A percentile compares a stretch with the other conserved stretches of the same genome.
Conservation (phyloP, 2,113 vertebrate species). For the Oreochromis spilurus region DNA sequence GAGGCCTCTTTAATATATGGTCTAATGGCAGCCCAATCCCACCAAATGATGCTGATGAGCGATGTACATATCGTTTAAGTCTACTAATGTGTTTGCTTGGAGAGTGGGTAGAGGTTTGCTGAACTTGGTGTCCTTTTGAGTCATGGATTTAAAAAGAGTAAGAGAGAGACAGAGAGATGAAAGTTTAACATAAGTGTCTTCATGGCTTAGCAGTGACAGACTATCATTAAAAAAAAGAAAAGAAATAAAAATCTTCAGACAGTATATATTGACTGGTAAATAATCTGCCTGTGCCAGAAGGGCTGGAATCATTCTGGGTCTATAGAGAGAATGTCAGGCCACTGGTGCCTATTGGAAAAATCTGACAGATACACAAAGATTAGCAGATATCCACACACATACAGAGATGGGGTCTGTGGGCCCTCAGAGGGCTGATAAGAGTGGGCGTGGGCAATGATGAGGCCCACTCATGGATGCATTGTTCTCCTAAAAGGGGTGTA, state of each 20-base stretch:
- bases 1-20: conserved; percentile 70
- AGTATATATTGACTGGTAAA: conserved; percentile 62
- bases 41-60: conserved; percentile 62
- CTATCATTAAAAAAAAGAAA: background rate
- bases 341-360: conserved; percentile 51
- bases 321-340: conserved; percentile 38
- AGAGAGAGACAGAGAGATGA: background rate
- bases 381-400: conserved; percentile 53
- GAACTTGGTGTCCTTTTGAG: conserved; percentile 15
- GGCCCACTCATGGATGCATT: conserved; percentile 70
- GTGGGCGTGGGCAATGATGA: conserved; percentile 73
- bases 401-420: conserved; percentile 34
- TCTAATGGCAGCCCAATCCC: conserved; percentile 76
- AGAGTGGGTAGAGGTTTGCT: background rate
- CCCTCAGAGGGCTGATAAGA: conserved; percentile 69
- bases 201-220: conserved; percentile 20
- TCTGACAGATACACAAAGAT: conserved; percentile 68
- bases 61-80: conserved; percentile 53
- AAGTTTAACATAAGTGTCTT: background rate
- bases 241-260: conserved; percentile 24
- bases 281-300: conserved; percentile 66
- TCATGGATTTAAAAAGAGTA: background rate
- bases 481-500: conserved; percentile 70
- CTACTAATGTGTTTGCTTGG: conserved; percentile 29
- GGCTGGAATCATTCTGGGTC: conserved; percentile 53